Percentiles rank a stretch among this genome's conserved stretches.
These are phyloP conservation scores for Melitaea athalia DNA, from an alignment of 2,888 invertebrate species.

Conservation along the genomic window DNA sequence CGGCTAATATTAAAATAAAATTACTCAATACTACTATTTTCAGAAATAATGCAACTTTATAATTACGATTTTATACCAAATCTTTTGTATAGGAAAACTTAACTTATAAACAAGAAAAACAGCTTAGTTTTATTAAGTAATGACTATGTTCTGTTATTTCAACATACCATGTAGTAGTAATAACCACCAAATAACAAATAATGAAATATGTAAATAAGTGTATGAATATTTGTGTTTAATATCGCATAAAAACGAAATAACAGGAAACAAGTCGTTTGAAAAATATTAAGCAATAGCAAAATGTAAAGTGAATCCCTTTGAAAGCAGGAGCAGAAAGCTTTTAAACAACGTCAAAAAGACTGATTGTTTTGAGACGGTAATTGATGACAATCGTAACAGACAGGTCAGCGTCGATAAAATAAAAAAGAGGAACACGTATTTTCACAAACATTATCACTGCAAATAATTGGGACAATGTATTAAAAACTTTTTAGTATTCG, in stretches of 20 bases:
- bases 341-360: constrained; percentile 28
- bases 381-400: constrained; percentile 22
- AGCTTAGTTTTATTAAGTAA: no score
- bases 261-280: background rate
- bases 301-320: constrained; percentile 20
- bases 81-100: no score
- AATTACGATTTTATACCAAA: no score
- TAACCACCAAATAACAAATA: no score
- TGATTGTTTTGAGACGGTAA: constrained; percentile 26
- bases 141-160: no score
- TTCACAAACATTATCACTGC: constrained; percentile 24
- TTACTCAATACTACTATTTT: background rate
- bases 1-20: background rate
- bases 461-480: constrained; percentile 13
- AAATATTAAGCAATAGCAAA: background rate
- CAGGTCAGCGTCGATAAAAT: constrained; percentile 27
- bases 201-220: no score
- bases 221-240: background rate
- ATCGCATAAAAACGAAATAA: background rate
- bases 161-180: no score
- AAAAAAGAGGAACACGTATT: constrained; percentile 23
- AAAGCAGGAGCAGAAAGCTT: constrained; percentile 18
- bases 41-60: no score
- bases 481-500: background rate
- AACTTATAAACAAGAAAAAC: no score